A percentile compares a stretch with the other conserved stretches of the same genome.
Conservation (phyloP, 2,113 vertebrate species). For the Nettapus auritus region DNA sequence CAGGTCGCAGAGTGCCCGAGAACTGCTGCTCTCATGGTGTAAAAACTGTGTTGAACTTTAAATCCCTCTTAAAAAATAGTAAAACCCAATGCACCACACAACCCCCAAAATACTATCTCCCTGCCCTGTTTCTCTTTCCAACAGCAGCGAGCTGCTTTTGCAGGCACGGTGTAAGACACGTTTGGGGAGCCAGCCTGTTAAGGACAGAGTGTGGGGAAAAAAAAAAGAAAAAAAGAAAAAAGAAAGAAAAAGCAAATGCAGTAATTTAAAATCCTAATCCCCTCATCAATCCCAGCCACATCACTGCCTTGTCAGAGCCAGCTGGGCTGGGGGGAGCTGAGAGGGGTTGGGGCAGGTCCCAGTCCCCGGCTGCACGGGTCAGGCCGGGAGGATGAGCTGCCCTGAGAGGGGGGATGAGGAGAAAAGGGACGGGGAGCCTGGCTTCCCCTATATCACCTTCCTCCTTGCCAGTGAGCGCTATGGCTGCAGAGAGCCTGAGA, state of each 20-base stretch:
- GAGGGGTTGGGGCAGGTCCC: not conserved
- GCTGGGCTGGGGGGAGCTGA: not conserved
- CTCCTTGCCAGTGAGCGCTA: conserved; percentile 54
- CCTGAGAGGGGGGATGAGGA: not conserved
- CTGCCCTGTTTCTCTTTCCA: not conserved
- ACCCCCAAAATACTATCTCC: not conserved
- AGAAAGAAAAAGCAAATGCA: not conserved
- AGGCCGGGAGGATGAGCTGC: not conserved
- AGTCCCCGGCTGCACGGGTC: not conserved
- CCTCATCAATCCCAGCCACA: not conserved
- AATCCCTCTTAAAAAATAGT: not conserved
- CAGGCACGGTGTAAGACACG: not conserved
- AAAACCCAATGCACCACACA: not conserved
- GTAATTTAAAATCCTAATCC: not conserved
- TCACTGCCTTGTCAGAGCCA: not conserved
- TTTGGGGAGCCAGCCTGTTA: not conserved
- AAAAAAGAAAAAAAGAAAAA: not conserved
- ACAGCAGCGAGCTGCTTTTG: not conserved
- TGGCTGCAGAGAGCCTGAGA: conserved; percentile 72
- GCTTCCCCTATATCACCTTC: conserved; percentile 23
- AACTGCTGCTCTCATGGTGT: not conserved
- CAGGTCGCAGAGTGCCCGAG: not conserved
- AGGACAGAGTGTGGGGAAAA: not conserved
- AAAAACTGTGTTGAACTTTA: not conserved
- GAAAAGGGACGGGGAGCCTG: conserved; percentile 2